These are phyloP conservation scores for Rhea pennata DNA, from an alignment of 2,113 vertebrate genomes.

Conservation along the genomic window DNA sequence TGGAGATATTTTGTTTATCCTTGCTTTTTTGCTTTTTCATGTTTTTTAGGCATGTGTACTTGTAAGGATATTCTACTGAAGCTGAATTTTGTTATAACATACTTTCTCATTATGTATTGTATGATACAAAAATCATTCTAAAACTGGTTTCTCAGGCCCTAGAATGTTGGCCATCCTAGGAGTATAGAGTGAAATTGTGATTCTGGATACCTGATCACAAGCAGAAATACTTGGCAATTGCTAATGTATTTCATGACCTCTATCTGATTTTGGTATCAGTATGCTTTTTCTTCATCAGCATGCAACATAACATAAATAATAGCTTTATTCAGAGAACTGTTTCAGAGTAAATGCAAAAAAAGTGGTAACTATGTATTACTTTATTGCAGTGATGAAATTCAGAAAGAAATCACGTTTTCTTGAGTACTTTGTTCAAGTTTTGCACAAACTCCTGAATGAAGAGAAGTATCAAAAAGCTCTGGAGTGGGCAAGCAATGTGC, in stretches of 20 bases:
- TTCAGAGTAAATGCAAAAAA: not conserved
- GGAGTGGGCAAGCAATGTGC: constrained; percentile 77
- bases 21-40: not conserved
- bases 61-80: not conserved
- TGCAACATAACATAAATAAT: not conserved
- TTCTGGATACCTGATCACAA: not conserved
- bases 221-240: not conserved
- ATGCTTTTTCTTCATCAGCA: not conserved
- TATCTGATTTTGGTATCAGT: not conserved
- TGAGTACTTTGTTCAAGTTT: constrained; percentile 85
- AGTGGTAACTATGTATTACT: not conserved
- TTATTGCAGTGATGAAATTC: constrained; percentile 87
- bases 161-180: not conserved
- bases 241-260: not conserved
- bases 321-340: not conserved
- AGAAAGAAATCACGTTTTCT: constrained; percentile 81
- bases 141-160: not conserved
- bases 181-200: not conserved
- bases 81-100: not conserved
- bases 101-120: not conserved
- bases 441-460: constrained; percentile 85
- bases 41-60: not conserved
- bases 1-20: not conserved
- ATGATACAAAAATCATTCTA: not conserved
- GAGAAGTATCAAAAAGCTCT: constrained; percentile 79